These are phyloP conservation scores for Urocyon cinereoargenteus DNA, from an alignment of 2,797 vertebrate genomes.

Conservation along the genomic window DNA sequence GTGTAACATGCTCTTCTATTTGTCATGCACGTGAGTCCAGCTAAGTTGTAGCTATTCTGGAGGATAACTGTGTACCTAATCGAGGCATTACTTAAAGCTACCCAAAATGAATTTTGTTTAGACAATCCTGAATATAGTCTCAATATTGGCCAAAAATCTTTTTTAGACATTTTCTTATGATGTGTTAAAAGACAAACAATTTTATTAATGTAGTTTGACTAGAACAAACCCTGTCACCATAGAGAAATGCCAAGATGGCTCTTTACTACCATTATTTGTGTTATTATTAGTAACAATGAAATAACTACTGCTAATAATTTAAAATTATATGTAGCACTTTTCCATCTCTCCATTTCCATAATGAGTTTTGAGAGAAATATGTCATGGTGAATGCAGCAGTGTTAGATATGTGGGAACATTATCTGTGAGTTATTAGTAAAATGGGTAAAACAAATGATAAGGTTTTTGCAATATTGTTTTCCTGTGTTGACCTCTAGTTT, in stretches of 20 bases:
- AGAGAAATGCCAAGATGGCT: not conserved
- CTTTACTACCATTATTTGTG: not conserved
- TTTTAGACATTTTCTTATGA: not conserved
- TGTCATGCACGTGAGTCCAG: not conserved
- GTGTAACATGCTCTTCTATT: not conserved
- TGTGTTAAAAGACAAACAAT: not conserved
- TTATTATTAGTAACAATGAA: not conserved
- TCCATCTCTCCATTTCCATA: not conserved
- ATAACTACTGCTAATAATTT: not conserved
- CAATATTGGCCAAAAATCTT: not conserved
- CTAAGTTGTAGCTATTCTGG: not conserved
- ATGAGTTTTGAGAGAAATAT: not conserved
- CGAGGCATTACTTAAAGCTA: not conserved
- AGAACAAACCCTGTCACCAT: not conserved
- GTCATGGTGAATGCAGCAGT: not conserved
- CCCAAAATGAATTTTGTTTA: not conserved
- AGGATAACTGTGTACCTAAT: not conserved
- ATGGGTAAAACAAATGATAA: not conserved
- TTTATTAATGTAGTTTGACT: not conserved
- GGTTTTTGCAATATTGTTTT: not conserved
- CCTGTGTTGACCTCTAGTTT: not conserved
- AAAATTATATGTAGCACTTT: not conserved
- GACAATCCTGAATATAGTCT: not conserved
- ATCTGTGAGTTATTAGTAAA: not conserved
- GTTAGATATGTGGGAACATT: not conserved